phyloP scores from a whole-genome alignment of 2,113 vertebrate species.

The Clarias magur region DNA sequence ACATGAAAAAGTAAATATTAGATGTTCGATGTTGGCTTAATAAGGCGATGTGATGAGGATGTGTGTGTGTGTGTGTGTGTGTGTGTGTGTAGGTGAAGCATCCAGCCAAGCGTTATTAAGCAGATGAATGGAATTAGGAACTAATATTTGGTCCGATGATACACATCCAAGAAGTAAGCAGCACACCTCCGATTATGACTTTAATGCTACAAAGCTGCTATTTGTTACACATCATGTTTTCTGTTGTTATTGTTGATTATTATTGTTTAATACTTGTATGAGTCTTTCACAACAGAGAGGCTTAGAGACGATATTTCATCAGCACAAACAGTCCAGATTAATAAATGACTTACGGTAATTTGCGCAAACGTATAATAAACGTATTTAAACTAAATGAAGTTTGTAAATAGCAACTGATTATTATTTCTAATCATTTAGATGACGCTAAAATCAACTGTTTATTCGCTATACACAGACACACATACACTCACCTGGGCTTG shows the following conservation, averaged over 20 bases:
- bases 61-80: too few species aligned
- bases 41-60: not conserved
- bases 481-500: constrained; percentile 67
- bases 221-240: not conserved
- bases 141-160: not conserved
- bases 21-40: not conserved
- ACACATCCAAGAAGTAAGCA: not conserved
- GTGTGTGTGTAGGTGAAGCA: not conserved
- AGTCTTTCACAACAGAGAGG: not conserved
- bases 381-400: not conserved
- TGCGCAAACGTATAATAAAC: not conserved
- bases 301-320: not conserved
- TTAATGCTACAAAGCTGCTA: not conserved
- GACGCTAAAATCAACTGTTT: not conserved
- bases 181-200: not conserved
- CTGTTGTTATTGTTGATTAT: not conserved
- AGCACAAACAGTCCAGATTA: not conserved
- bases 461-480: too few species aligned
- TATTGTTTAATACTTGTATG: not conserved
- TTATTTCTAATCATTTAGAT: not conserved
- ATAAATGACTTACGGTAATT: not conserved
- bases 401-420: not conserved
- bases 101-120: not conserved
- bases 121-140: not conserved
- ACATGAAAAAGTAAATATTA: not conserved